A percentile compares a stretch with the other conserved stretches of the same genome.
Evolutionary conservation across 2,888 invertebrate genomes (phyloP).

Genomic region (Camponotus fellah): DNA sequence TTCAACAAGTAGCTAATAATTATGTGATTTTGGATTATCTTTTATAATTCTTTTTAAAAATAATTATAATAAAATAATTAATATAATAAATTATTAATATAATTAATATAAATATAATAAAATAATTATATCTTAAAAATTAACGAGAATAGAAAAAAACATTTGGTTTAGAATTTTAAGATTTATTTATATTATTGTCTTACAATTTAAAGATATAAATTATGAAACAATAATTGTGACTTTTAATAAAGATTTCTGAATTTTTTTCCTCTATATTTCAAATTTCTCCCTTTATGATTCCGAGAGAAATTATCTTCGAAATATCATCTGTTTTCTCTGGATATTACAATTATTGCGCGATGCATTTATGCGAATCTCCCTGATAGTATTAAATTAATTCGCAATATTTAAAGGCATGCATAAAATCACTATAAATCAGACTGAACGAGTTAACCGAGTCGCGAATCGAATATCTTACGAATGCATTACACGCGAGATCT

Average conservation of each 20-base stretch:
- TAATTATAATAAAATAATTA: too few species aligned
- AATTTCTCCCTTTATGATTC: not conserved
- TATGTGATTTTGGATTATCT: not conserved
- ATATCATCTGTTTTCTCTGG: not conserved
- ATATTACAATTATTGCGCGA: not conserved
- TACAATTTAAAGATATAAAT: not conserved
- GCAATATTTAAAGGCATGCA: conserved; percentile 9
- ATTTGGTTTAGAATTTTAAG: not conserved
- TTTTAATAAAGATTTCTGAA: not conserved
- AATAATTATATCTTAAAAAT: not conserved
- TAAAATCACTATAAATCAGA: conserved; percentile 23
- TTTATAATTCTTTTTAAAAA: not conserved
- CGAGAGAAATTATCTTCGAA: not conserved
- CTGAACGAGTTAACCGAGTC: conserved; percentile 19
- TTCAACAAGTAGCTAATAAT: not conserved
- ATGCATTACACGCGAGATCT: conserved; percentile 17
- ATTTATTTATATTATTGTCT: not conserved
- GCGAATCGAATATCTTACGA: conserved; percentile 13
- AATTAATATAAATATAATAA: too few species aligned
- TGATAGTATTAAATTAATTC: conserved; percentile 9
- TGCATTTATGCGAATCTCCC: not conserved
- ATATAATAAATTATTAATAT: too few species aligned
- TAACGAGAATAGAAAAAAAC: not conserved
- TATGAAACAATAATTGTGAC: not conserved
- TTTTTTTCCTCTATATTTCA: not conserved